A percentile compares a stretch with the other conserved stretches of the same genome.
These are phyloP conservation scores for Zhengitettix transpicula DNA, from an alignment of 2,888 invertebrate species.

Conservation along the genomic window DNA sequence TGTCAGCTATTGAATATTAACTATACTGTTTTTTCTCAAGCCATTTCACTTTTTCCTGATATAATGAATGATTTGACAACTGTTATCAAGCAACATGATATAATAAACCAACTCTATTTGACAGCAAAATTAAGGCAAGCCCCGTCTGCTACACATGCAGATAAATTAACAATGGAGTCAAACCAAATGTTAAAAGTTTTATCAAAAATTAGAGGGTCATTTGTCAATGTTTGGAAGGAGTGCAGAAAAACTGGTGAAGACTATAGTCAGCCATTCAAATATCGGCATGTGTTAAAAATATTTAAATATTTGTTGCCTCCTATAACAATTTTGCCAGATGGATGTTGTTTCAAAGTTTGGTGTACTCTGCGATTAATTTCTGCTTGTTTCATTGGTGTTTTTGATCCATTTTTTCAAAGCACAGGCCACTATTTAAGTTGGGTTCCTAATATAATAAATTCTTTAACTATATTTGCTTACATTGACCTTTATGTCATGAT, in stretches of 20 bases:
- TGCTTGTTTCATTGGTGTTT: conserved; percentile 25
- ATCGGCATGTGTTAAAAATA: conserved; percentile 20
- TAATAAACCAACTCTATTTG: background rate
- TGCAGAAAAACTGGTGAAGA: conserved; percentile 29
- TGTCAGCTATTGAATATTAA: conserved; percentile 34
- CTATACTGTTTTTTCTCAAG: conserved; percentile 29
- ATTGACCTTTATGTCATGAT: background rate
- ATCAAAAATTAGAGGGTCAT: conserved; percentile 15
- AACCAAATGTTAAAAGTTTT: background rate
- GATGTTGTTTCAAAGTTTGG: conserved; percentile 31
- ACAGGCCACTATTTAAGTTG: too few species aligned
- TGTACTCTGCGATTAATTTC: conserved; percentile 24
- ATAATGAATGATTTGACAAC: conserved; percentile 29
- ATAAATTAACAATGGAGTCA: background rate
- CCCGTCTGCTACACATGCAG: background rate
- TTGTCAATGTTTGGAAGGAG: conserved; percentile 21
- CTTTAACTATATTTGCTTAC: too few species aligned
- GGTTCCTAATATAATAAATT: too few species aligned
- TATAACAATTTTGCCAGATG: conserved; percentile 30
- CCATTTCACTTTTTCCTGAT: conserved; percentile 32
- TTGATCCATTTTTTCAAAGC: conserved; percentile 22
- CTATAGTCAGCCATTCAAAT: conserved; percentile 15
- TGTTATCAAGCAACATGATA: background rate
- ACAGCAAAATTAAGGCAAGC: background rate
- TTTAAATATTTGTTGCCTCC: conserved; percentile 29